phyloP scores from a whole-genome alignment of 2,888 invertebrate species.

The Eurytoma adleriae region DNA sequence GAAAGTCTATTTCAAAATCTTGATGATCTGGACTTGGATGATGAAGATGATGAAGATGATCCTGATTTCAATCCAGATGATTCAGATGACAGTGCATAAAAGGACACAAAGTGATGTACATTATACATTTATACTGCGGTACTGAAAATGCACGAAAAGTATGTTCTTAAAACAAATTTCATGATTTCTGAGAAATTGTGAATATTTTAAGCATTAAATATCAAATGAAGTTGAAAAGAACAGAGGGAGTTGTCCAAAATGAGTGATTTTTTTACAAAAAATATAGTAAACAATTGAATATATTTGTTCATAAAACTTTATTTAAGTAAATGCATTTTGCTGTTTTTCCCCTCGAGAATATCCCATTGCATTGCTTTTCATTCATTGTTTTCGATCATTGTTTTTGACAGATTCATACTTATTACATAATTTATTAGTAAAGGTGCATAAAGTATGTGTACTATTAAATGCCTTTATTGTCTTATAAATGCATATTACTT shows the following conservation, averaged over 20 bases:
- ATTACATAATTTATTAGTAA: constrained; percentile 16
- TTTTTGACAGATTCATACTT: constrained; percentile 22
- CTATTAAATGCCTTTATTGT: constrained; percentile 31
- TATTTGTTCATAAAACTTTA: constrained; percentile 68
- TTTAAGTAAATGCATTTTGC: constrained; percentile 65
- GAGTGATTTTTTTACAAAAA: constrained; percentile 50
- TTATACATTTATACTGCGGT: constrained; percentile 14
- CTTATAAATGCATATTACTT: constrained; percentile 45
- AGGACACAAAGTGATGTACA: constrained; percentile 45
- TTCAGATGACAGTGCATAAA: constrained; percentile 70
- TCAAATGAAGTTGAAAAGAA: constrained; percentile 43
- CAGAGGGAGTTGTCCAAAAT: constrained; percentile 32
- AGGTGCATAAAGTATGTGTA: constrained; percentile 13
- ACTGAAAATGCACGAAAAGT: constrained; percentile 26
- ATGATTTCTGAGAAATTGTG: constrained; percentile 15
- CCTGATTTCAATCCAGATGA: constrained; percentile 80
- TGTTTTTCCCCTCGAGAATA: constrained; percentile 56
- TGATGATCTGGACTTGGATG: constrained; percentile 87
- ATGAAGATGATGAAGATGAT: constrained; percentile 81
- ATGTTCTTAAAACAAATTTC: constrained; percentile 15
- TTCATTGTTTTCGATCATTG: constrained; percentile 9
- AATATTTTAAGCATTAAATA: constrained; percentile 44
- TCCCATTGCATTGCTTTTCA: constrained; percentile 25
- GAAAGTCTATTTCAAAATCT: constrained; percentile 94
- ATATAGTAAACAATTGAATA: constrained; percentile 58